These are phyloP conservation scores for Carduelis carduelis DNA, from an alignment of 2,797 vertebrate genomes.

Conservation along the genomic window DNA sequence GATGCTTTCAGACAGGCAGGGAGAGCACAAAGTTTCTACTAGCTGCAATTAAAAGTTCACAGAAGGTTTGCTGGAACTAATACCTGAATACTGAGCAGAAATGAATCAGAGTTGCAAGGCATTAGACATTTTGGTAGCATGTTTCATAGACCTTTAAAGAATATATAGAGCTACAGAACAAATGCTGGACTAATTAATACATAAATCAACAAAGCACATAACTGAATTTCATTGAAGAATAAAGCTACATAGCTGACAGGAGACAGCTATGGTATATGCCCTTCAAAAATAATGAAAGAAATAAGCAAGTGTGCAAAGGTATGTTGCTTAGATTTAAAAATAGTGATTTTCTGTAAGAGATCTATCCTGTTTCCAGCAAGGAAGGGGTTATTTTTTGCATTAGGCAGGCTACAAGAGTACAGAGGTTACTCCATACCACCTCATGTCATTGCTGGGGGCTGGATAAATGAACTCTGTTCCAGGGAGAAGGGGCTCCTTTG, in stretches of 20 bases:
- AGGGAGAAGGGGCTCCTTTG: background rate
- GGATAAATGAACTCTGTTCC: background rate
- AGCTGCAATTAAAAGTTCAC: constrained; percentile 25
- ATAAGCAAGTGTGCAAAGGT: background rate
- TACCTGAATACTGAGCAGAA: background rate
- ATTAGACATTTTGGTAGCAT: background rate
- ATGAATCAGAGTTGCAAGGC: background rate
- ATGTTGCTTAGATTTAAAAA: background rate
- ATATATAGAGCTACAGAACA: background rate
- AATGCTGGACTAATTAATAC: background rate
- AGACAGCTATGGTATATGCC: background rate
- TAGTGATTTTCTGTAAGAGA: background rate
- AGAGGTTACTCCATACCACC: background rate
- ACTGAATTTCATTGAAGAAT: background rate
- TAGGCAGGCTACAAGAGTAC: background rate
- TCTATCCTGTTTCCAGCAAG: background rate
- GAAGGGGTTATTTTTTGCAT: background rate
- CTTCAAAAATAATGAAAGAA: background rate
- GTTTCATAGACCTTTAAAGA: background rate
- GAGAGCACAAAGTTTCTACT: background rate
- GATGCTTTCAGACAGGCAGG: background rate
- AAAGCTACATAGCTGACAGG: background rate
- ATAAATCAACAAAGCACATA: background rate
- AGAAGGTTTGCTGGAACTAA: background rate
- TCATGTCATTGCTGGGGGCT: background rate